Evolutionary conservation across 2,113 vertebrate genomes (phyloP), one percentile per base, ranked within the genome.

Genomic region (Serinus canaria): DNA sequence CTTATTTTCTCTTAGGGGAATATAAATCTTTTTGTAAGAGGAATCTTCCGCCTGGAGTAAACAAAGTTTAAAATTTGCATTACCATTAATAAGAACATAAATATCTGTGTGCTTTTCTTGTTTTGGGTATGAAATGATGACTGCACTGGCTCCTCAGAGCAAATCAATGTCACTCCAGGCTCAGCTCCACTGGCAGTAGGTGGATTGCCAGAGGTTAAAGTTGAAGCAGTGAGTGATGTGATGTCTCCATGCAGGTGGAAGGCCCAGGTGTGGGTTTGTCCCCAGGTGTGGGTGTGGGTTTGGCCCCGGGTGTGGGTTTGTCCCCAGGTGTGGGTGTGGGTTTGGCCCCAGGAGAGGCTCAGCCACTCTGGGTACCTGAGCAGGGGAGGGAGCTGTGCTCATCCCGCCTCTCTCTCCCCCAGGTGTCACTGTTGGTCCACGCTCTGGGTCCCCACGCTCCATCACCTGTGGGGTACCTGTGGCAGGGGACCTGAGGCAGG

Each of bases 371-470:
- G 47, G 18, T 27, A 9, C 56, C 81, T 11, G 83, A 28, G 87
- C 66, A 28, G 15, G 2, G 41, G 68, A 39, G 7, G 47, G 27
- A 79, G 92, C 90, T 59, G 95, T 47, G 92, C 92, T 94, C 95
- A 6, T 96, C 90, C 95, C 30, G 22, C 67, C 90, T 87, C 60
- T 68, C 84, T 96, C 84, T 98, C 98, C 98, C 97, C 97, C 96
- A 97, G 98, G 97, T 98, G 98, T 98, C 98, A 97, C 97, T 98
- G 97, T 98, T 96, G 97, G 95, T 75, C 97, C 97, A 9, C 35
- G 47, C 92, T 69, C 25, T 5, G 15, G 24, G 81, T 10, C 28
- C 43, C 89, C 35, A 14, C 10, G 47, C 93, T 67, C 5, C 16
- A 2, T 7, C 55, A 41, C 85, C 87, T 62, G 60, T 1, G 49